Conservation (phyloP, 2,888 invertebrate species). For the Cryptocephalus primarius region DNA sequence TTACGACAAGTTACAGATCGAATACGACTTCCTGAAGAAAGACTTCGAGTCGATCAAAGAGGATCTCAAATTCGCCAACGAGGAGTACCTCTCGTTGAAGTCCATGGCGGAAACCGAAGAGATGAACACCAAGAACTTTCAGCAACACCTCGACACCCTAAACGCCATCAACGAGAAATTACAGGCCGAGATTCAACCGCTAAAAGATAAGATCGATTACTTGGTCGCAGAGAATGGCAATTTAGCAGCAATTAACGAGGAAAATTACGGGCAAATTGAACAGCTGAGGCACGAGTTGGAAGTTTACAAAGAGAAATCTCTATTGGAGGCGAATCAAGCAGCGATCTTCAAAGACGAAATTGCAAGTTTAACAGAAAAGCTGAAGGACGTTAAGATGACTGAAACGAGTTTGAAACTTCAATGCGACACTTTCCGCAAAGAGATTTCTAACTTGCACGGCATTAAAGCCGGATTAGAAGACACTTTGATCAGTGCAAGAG, state of each 20-base stretch:
- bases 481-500: no score
- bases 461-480: no score
- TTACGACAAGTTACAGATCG: slow-evolving; percentile 18
- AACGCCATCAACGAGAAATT: slow-evolving; percentile 40
- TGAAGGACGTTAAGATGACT: slow-evolving; percentile 33
- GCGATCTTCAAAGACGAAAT: slow-evolving; percentile 10
- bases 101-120: slow-evolving; percentile 38
- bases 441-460: slow-evolving; percentile 12
- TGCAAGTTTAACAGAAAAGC: slow-evolving; percentile 28
- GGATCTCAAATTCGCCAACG: slow-evolving; percentile 36
- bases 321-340: slow-evolving; percentile 15
- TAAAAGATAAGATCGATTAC: slow-evolving; percentile 24
- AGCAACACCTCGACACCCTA: slow-evolving; percentile 35
- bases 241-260: slow-evolving; percentile 16
- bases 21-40: slow-evolving; percentile 13
- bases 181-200: slow-evolving; percentile 31
- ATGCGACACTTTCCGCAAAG: slow-evolving; percentile 27
- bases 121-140: slow-evolving; percentile 32
- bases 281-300: slow-evolving; percentile 23
- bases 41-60: slow-evolving; percentile 42
- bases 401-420: slow-evolving; percentile 31
- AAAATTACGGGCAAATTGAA: slow-evolving; percentile 21
- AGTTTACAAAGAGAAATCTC: slow-evolving; percentile 23
- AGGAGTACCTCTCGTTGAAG: slow-evolving; percentile 31
- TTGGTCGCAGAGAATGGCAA: slow-evolving; percentile 24